These are phyloP conservation scores for Mamestra brassicae DNA, from an alignment of 2,888 invertebrate species.

Conservation along the genomic window DNA sequence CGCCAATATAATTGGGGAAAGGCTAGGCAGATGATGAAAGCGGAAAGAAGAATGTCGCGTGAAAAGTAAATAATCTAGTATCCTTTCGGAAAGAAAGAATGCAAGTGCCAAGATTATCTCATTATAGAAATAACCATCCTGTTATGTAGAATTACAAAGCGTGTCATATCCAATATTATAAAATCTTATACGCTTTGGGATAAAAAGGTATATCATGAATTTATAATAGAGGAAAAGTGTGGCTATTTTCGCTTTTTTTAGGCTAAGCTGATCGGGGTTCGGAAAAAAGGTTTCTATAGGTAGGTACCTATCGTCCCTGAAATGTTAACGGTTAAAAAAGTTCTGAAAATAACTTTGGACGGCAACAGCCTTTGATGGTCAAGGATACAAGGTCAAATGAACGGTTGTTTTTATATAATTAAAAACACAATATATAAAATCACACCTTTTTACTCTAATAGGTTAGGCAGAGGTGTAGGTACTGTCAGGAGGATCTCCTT, in stretches of 20 bases:
- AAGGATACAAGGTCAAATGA: not conserved
- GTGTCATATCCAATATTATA: conserved; percentile 25
- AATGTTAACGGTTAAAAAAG: conserved; percentile 29
- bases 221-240: conserved; percentile 26
- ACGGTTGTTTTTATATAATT: not conserved
- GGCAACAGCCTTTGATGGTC: not conserved
- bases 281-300: conserved; percentile 30
- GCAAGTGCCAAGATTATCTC: not conserved
- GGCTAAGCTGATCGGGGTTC: not conserved
- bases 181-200: conserved; percentile 24
- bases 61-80: not conserved
- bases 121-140: not conserved
- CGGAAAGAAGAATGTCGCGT: too few relatives aligned
- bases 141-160: not conserved
- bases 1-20: too few relatives aligned
- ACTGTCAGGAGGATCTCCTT: too few relatives aligned
- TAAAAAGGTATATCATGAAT: conserved; percentile 46
- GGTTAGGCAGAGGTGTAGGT: too few relatives aligned
- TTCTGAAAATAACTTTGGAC: conserved; percentile 22
- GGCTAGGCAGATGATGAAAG: too few relatives aligned
- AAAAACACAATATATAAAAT: too few relatives aligned
- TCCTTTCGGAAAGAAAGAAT: not conserved
- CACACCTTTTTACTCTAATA: too few relatives aligned
- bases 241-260: conserved; percentile 33
- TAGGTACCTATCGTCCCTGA: conserved; percentile 11